A percentile compares a stretch with the other conserved stretches of the same genome.
phyloP scores from a whole-genome alignment of 35 echinoderm and acorn worm genomes.

The Apostichopus japonicus region DNA sequence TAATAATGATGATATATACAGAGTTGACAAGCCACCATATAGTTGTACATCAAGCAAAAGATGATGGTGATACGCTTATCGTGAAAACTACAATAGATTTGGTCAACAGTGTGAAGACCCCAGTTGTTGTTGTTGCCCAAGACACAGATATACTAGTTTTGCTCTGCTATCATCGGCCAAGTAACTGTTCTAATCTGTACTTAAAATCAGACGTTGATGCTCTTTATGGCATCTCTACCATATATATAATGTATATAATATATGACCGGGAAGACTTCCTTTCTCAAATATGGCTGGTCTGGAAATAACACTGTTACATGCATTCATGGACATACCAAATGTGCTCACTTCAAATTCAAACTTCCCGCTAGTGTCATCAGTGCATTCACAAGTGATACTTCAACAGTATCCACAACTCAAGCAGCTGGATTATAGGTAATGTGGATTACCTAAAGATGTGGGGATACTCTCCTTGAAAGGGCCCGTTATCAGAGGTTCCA shows the following conservation, averaged over 20 bases:
- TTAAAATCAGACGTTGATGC: constrained; percentile 64
- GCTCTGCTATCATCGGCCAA: constrained; percentile 59
- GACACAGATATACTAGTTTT: constrained; percentile 76
- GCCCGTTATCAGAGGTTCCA: constrained; percentile 48
- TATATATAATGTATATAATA: too few relatives aligned
- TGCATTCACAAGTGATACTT: constrained; percentile 60
- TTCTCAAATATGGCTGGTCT: constrained; percentile 73
- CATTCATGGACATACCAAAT: constrained; percentile 74
- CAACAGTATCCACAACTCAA: constrained; percentile 47
- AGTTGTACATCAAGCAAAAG: constrained; percentile 72
- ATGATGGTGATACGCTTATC: constrained; percentile 75
- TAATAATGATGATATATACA: constrained; percentile 58
- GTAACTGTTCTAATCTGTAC: constrained; percentile 42
- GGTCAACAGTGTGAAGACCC: constrained; percentile 24
- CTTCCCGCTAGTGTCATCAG: constrained; percentile 63
- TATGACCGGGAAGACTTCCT: constrained; percentile 65
- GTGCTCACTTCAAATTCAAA: constrained; percentile 69
- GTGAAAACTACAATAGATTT: constrained; percentile 68
- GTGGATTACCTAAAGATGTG: constrained; percentile 59
- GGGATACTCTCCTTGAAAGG: constrained; percentile 54
- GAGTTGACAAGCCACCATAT: constrained; percentile 49
- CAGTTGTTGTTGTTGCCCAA: constrained; percentile 41
- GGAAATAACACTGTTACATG: constrained; percentile 73
- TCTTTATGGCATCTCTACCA: constrained; percentile 66
- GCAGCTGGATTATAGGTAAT: constrained; percentile 31